Evolutionary conservation across 2,113 vertebrate genomes (phyloP).

Genomic region (Ascaphus truei): DNA sequence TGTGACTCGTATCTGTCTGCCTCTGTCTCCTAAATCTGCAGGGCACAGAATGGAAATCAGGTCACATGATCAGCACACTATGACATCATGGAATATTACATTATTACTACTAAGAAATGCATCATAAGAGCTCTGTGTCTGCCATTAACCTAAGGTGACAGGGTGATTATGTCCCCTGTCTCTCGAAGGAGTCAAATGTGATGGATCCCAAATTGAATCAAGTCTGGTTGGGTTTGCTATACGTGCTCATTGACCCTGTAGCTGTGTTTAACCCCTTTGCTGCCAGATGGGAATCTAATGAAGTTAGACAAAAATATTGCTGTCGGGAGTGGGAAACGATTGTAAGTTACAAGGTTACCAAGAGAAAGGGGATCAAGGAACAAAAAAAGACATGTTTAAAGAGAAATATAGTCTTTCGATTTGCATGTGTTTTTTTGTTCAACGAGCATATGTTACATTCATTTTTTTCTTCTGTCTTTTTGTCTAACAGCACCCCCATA

Average conservation of each 20-base stretch:
- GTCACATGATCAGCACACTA: slow-evolving; percentile 3
- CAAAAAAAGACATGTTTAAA: too few species aligned
- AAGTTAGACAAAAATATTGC: slow-evolving; percentile 4
- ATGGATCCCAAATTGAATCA: slow-evolving; percentile 41
- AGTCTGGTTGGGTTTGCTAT: slow-evolving; percentile 31
- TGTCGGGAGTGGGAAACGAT: too few species aligned
- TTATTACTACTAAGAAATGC: not conserved
- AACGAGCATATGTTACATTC: too few species aligned
- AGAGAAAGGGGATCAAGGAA: too few species aligned
- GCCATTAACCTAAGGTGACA: slow-evolving; percentile 39
- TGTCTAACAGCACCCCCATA: too few species aligned
- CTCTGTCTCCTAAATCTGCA: not conserved
- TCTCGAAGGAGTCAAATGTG: slow-evolving; percentile 31
- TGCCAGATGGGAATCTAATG: slow-evolving; percentile 25
- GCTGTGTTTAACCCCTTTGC: not conserved
- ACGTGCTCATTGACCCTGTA: slow-evolving; percentile 26
- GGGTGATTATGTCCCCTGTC: slow-evolving; percentile 27
- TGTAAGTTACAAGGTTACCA: too few species aligned
- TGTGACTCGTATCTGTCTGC: not conserved
- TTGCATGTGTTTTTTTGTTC: too few species aligned
- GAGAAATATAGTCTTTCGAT: too few species aligned
- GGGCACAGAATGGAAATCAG: slow-evolving; percentile 2
- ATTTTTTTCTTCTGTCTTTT: too few species aligned
- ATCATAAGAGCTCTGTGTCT: slow-evolving; percentile 10
- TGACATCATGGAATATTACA: slow-evolving; percentile 33